Base-by-base conservation (phyloP, 2,113 vertebrate genomes). In the Elgaria multicarinata region DNA sequence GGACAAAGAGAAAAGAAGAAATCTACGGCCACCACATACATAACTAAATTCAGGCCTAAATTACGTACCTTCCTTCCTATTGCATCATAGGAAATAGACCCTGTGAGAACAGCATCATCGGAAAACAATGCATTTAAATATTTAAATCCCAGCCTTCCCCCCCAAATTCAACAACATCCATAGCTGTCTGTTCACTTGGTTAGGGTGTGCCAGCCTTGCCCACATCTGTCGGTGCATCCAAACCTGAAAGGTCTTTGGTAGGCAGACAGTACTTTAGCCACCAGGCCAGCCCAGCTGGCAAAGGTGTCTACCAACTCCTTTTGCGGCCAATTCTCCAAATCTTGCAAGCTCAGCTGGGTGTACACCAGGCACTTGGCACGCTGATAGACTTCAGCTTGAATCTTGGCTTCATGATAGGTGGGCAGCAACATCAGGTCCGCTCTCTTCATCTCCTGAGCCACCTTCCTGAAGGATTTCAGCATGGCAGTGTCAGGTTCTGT, bases 301-400 rank as follows among this genome's bases (percentile, higher is more conserved):
- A 97, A 97, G 26, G 78, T 95, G 77, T 95, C 96, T 90, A 95
- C 95, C 64, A 96, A 42, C 0, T 90, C 89, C 71, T 97, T 97
- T 0, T 90, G 90, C 22, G 96, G 95, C 96, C 96, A 97, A 22
- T 87, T 87, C 3, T 95, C 96, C 46, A 96, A 90, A 55, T 92
- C 93, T 50, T 92, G 91, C 50, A 90, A 85, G 53, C 92, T 91
- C 36, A 97, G 90, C 42, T 96, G 94, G 13, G 83, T 14, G 2
- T 91, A 92, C 6, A 96, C 77, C 72, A 91, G 94, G 82, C 16
- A 64, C 53, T 96, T 96, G 1, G 94, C 96, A 2, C 89, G 89
- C 86, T 92, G 94, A 80, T 97, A 96, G 66, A 85, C 78, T 36
- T 92, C 93, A 0, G 94, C 96, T 90, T 96, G 81, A 22, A 83